These are phyloP conservation scores for Mylabris phalerata DNA, from an alignment of 1,140 invertebrate genomes.

Conservation along the genomic window DNA sequence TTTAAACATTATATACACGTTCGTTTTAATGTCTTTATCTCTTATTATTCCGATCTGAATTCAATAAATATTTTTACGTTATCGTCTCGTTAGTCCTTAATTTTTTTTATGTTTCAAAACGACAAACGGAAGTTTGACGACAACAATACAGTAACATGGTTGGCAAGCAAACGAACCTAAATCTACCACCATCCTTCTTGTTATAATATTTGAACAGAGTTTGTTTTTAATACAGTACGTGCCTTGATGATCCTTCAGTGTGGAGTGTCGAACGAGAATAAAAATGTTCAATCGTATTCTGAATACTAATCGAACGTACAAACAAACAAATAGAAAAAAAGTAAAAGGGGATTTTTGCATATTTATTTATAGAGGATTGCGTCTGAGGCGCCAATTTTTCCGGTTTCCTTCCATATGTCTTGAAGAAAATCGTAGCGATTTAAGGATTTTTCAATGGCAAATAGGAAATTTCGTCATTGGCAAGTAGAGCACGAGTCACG, in stretches of 20 bases:
- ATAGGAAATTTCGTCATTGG: slow-evolving; percentile 6
- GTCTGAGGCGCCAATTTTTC: too few species aligned
- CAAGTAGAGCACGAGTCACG: slow-evolving; percentile 9
- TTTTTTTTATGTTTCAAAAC: not conserved
- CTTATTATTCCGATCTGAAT: slow-evolving; percentile 12
- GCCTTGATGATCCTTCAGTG: not conserved
- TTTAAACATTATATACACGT: slow-evolving; percentile 7
- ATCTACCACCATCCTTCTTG: not conserved
- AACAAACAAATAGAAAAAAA: not conserved
- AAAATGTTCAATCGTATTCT: not conserved
- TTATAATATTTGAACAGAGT: not conserved
- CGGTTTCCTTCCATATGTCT: too few species aligned
- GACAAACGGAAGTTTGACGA: too few species aligned
- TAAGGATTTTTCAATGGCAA: not conserved
- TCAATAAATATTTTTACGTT: slow-evolving; percentile 1
- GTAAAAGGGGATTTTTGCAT: too few species aligned
- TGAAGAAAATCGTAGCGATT: too few species aligned
- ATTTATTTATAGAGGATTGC: too few species aligned
- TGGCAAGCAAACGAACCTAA: not conserved
- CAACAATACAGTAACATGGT: not conserved
- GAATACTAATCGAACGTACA: not conserved
- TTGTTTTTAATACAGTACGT: not conserved
- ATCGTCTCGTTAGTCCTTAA: not conserved
- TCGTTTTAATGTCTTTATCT: slow-evolving; percentile 3
- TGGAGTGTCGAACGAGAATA: not conserved